Percentiles rank a stretch among this genome's conserved stretches.
These are phyloP conservation scores for Rhadinocentrus ornatus DNA, from an alignment of 2,797 vertebrate species.

Conservation along the genomic window DNA sequence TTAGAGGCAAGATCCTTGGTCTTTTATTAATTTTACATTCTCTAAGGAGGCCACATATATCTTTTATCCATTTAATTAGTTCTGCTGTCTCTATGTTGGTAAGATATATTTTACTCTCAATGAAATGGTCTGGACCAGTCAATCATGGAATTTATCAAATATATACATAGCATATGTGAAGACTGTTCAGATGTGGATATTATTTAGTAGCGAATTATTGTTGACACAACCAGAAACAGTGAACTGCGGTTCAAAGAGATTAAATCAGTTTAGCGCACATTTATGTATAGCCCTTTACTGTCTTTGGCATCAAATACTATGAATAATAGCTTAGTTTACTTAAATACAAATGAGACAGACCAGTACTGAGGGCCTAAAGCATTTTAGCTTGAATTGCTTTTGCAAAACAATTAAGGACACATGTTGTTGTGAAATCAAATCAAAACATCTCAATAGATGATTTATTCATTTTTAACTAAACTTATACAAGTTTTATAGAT, in stretches of 20 bases:
- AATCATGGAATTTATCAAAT: slow-evolving; percentile 64
- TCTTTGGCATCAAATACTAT: slow-evolving; percentile 63
- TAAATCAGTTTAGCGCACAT: slow-evolving; percentile 56
- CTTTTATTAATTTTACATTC: slow-evolving; percentile 79
- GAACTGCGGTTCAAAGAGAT: slow-evolving; percentile 58
- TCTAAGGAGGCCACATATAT: slow-evolving; percentile 72
- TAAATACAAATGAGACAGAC: slow-evolving; percentile 67
- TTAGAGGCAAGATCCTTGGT: slow-evolving; percentile 68
- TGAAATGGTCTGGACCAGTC: slow-evolving; percentile 59
- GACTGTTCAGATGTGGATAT: slow-evolving; percentile 61
- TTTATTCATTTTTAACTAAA: slow-evolving; percentile 70
- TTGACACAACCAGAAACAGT: slow-evolving; percentile 60
- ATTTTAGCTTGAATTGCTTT: slow-evolving; percentile 56
- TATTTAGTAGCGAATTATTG: slow-evolving; percentile 70
- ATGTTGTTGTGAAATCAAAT: slow-evolving; percentile 67
- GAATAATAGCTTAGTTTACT: slow-evolving; percentile 60
- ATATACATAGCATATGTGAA: slow-evolving; percentile 60
- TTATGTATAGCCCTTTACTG: slow-evolving; percentile 56
- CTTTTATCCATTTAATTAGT: slow-evolving; percentile 81
- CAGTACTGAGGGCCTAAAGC: slow-evolving; percentile 54
- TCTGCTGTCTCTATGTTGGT: slow-evolving; percentile 71
- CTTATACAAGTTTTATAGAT: slow-evolving; percentile 64
- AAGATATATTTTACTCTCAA: slow-evolving; percentile 69
- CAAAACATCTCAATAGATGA: slow-evolving; percentile 66
- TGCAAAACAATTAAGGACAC: slow-evolving; percentile 65